Base-by-base conservation (phyloP, 2,113 vertebrate genomes). In the Plotosus lineatus region DNA sequence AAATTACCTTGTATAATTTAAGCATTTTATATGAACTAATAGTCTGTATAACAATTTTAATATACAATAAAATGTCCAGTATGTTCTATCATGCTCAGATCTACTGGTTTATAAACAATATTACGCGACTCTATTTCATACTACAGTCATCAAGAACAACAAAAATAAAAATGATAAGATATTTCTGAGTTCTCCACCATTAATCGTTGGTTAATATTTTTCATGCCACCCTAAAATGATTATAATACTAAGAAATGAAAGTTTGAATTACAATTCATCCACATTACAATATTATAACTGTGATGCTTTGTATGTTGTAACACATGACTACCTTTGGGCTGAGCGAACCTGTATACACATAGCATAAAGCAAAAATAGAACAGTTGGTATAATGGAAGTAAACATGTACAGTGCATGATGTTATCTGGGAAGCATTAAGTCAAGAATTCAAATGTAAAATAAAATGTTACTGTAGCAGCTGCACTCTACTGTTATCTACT, bases 81-180 rank as follows among this genome's bases (percentile, higher is more conserved):
- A n/a, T n/a, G n/a, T n/a, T n/a, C n/a, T n/a, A n/a, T n/a, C n/a
- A n/a, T n/a, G n/a, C n/a, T n/a, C n/a, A n/a, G n/a, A n/a, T n/a
- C n/a, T n/a, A n/a, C n/a, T n/a, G n/a, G n/a, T n/a, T n/a, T n/a
- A n/a, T n/a, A n/a, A n/a, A n/a, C n/a, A n/a, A n/a, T n/a, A n/a
- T n/a, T n/a, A n/a, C n/a, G n/a, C n/a, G n/a, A 42, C n/a, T 15
- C 31, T 38, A 68, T 26, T 36, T 26, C 46, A 51, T 26, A 33
- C 36, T 40, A 33, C 78, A 26, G 76, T 82, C 36, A 56, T 17
- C 80, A 74, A 66, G 56, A 14, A 58, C 15, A 58, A 31, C n/a
- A 58, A 31, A 58, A 23, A 53, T 50, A 19, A 50, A 50, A 50
- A 50, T 4, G 48, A 19, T n/a, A n/a, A n/a, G n/a, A 19, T 50